Evolutionary conservation across 37 sponge, comb jelly and placozoan genomes (phyloP).

Genomic region (Axinella damicornis): DNA sequence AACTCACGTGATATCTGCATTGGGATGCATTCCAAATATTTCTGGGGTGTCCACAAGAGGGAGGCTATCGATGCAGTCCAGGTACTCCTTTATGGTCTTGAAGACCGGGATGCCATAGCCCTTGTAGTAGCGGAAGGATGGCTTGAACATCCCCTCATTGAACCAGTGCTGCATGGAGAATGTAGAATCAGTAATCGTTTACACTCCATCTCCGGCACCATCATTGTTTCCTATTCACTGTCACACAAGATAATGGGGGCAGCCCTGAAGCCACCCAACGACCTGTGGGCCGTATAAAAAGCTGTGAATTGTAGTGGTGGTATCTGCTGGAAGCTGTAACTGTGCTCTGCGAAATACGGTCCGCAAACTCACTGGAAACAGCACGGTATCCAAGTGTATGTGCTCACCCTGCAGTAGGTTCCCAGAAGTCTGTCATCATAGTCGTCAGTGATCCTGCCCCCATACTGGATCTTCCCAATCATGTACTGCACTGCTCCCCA

Average conservation of each 20-base stretch:
- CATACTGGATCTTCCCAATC: constrained; percentile 98
- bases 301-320: too few relatives aligned
- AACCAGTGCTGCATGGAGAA: constrained; percentile 77
- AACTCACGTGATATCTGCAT: constrained; percentile 97
- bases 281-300: too few relatives aligned
- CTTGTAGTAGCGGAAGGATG: constrained; percentile 94
- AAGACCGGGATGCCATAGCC: constrained; percentile 90
- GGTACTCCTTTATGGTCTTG: constrained; percentile 87
- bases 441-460: constrained; percentile 98
- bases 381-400: too few relatives aligned
- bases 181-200: too few relatives aligned
- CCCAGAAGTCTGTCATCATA: constrained; percentile 93
- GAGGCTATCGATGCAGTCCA: constrained; percentile 90
- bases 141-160: constrained; percentile 94
- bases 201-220: too few relatives aligned
- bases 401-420: constrained; percentile 88
- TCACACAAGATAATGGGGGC: too few relatives aligned
- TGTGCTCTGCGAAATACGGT: too few relatives aligned
- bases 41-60: constrained; percentile 98
- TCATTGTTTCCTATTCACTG: too few relatives aligned
- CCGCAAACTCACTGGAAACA: too few relatives aligned
- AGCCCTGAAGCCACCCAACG: too few relatives aligned
- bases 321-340: too few relatives aligned
- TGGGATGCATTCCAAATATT: constrained; percentile 98
- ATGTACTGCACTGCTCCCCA: constrained; percentile 97